Conservation (phyloP, 2,888 invertebrate species). For the Agonum fuliginosum region DNA sequence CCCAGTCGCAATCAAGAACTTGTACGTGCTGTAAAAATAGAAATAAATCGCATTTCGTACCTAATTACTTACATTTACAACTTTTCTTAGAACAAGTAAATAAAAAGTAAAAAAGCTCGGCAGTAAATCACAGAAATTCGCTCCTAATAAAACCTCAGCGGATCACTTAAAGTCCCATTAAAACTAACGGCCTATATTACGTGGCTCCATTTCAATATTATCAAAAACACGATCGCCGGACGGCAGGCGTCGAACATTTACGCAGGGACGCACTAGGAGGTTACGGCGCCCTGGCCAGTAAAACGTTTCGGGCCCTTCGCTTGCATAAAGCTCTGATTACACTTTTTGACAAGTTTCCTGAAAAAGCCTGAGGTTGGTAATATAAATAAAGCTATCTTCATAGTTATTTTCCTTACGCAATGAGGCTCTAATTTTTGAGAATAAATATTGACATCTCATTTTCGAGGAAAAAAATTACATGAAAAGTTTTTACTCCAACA, state of each 20-base stretch:
- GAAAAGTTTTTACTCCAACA: too few species aligned
- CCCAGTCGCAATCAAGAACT: background rate
- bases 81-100: slow-evolving; percentile 12
- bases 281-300: background rate
- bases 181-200: slow-evolving; percentile 44
- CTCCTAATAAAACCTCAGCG: slow-evolving; percentile 15
- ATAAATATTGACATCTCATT: too few species aligned
- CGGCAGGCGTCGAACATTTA: too few species aligned
- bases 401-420: too few species aligned
- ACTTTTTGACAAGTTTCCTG: too few species aligned
- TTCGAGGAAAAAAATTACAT: too few species aligned
- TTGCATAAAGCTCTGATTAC: too few species aligned
- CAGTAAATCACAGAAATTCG: slow-evolving; percentile 27
- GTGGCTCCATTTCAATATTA: slow-evolving; percentile 42
- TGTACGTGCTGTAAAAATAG: background rate
- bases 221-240: slow-evolving; percentile 49
- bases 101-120: background rate
- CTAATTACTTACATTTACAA: slow-evolving; percentile 19
- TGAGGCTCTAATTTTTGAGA: too few species aligned
- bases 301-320: too few species aligned
- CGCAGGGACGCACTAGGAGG: slow-evolving; percentile 14
- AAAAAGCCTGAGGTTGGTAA: too few species aligned
- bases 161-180: slow-evolving; percentile 54
- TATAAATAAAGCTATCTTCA: too few species aligned
- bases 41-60: slow-evolving; percentile 11